A percentile compares a stretch with the other conserved stretches of the same genome.
Evolutionary conservation across 92 coral and sea anemone genomes (phyloP).

Genomic region (Zoanthus solanderi): DNA sequence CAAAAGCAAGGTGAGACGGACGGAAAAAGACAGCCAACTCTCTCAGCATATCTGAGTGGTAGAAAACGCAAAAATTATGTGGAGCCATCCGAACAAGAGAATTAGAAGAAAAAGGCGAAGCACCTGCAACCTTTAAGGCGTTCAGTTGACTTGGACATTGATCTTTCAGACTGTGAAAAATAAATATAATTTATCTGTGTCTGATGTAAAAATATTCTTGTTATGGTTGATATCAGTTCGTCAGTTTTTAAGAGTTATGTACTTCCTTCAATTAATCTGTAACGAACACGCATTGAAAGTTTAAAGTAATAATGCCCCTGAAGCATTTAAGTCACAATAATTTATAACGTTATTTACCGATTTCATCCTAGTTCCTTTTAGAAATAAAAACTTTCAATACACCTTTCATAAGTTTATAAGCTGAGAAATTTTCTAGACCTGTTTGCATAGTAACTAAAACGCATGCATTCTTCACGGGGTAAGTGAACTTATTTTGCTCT

Average conservation of each 20-base stretch:
- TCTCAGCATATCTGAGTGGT: not conserved
- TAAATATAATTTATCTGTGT: slow-evolving; percentile 43
- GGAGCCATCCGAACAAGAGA: slow-evolving; percentile 27
- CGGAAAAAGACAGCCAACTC: slow-evolving; percentile 37
- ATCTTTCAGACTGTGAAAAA: slow-evolving; percentile 62
- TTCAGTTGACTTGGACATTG: slow-evolving; percentile 59
- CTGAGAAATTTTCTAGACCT: not conserved
- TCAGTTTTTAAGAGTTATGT: slow-evolving; percentile 1
- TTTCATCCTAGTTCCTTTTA: slow-evolving; percentile 12
- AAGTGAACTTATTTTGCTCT: slow-evolving; percentile 55
- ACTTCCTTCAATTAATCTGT: slow-evolving; percentile 6
- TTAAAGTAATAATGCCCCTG: not conserved
- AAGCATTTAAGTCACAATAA: not conserved
- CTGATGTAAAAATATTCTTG: slow-evolving; percentile 28
- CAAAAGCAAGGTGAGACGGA: slow-evolving; percentile 53
- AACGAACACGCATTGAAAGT: not conserved
- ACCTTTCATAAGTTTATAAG: slow-evolving; percentile 40
- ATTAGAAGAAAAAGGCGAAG: slow-evolving; percentile 35
- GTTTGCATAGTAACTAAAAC: slow-evolving; percentile 37
- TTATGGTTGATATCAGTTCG: not conserved
- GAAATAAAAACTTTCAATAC: slow-evolving; percentile 27
- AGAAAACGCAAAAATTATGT: slow-evolving; percentile 39
- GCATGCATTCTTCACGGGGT: slow-evolving; percentile 20
- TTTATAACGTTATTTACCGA: slow-evolving; percentile 17
- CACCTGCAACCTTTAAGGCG: not conserved